Evolutionary conservation across 2,888 invertebrate genomes (phyloP).

Genomic region (Meganola albula): DNA sequence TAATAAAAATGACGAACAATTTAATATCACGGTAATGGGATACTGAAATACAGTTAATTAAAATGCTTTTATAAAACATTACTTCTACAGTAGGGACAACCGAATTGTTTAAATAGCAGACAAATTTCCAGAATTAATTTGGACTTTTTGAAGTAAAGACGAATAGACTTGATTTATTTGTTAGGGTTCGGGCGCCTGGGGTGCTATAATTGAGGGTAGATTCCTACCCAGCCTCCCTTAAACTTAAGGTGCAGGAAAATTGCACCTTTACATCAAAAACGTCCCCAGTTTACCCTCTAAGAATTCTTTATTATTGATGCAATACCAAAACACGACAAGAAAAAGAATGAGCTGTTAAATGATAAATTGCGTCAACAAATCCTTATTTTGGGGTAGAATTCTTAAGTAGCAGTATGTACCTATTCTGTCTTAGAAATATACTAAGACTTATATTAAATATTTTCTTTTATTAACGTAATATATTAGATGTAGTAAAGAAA

Average conservation of each 20-base stretch:
- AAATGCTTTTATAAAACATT: constrained; percentile 5
- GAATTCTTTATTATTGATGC: constrained; percentile 31
- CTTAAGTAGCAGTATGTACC: too few relatives aligned
- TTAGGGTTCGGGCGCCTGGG: constrained; percentile 19
- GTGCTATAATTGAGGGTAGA: constrained; percentile 34
- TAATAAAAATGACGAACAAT: too few relatives aligned
- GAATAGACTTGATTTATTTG: constrained; percentile 37
- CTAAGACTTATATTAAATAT: too few relatives aligned
- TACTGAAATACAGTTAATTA: constrained; percentile 17
- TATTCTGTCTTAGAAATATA: too few relatives aligned
- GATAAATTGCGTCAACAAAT: constrained; percentile 21
- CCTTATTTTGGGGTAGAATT: constrained; percentile 14
- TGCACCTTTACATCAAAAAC: constrained; percentile 19
- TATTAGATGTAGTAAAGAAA: too few relatives aligned
- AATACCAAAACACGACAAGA: constrained; percentile 11
- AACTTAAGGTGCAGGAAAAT: constrained; percentile 20
- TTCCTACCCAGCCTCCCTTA: constrained; percentile 24
- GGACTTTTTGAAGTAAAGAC: constrained; percentile 22
- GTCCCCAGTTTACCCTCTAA: constrained; percentile 14
- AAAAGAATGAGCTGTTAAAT: constrained; percentile 16
- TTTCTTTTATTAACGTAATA: too few relatives aligned
- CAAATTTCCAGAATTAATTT: constrained; percentile 15
- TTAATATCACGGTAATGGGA: too few relatives aligned
- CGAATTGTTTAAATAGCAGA: constrained; percentile 8
- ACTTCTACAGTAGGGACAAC: constrained; percentile 2